Conservation (phyloP, 2,113 vertebrate species). For the Lamprologus ornatipinnis region DNA sequence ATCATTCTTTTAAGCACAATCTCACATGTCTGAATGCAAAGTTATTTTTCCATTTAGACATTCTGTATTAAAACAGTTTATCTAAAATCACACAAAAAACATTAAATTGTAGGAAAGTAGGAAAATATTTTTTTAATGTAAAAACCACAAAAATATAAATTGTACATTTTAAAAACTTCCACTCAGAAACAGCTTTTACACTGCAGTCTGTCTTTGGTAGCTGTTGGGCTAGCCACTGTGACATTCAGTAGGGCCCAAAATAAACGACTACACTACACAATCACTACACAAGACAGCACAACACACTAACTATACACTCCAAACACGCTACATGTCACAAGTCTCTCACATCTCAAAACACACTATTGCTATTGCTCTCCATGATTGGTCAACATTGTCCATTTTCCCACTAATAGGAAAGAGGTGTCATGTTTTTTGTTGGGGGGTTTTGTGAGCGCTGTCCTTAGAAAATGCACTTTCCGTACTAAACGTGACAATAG, state of each 20-base stretch:
- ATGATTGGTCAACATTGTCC: not conserved
- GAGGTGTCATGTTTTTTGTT: not conserved
- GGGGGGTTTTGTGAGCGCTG: not conserved
- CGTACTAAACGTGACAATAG: rapidly evolving
- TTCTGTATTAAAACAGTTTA: not conserved
- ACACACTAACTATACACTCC: not conserved
- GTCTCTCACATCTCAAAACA: not conserved
- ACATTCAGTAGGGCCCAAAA: no score
- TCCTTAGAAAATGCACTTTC: not conserved
- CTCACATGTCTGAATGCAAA: not conserved
- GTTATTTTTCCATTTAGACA: not conserved
- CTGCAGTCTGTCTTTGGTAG: no score
- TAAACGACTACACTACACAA: no score
- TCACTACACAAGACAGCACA: no score
- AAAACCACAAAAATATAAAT: no score
- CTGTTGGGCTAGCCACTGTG: no score
- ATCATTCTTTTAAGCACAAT: not conserved
- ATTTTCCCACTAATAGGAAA: not conserved
- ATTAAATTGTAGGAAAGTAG: no score
- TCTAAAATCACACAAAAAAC: not conserved
- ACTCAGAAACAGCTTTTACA: no score
- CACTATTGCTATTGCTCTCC: not conserved
- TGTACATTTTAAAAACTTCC: no score
- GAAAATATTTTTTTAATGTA: no score
- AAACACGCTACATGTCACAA: not conserved